Base-by-base conservation (phyloP, 2,888 invertebrate species). In the Dysmachus trigonus region DNA sequence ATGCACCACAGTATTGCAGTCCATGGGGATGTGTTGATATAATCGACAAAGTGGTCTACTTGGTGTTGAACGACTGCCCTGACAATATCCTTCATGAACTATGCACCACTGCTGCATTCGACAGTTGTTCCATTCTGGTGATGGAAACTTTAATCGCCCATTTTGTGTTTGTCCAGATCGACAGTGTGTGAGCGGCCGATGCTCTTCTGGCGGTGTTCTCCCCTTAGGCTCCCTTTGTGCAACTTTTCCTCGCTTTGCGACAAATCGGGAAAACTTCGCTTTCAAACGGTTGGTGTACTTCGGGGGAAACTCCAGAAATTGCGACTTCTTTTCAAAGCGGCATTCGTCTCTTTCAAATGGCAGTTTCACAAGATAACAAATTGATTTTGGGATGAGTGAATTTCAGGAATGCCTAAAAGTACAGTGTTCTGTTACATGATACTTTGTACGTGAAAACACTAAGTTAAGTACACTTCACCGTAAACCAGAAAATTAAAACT, bases 21-120 rank as follows among this genome's bases (percentile, higher is more conserved):
- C 62, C 47, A 15, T 71, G 53, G 71, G 79, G 62, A 82, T 82
- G 82, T 82, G 82, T 82, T 82, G 82, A 82, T 82, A 82, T 82
- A 82, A 82, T 82, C 82, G 53, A 82, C 82, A 82, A 82, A 82
- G 82, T 82, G 82, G 82, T 82, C 82, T 82, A 62, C 62, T 82
- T 82, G 82, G 82, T 82, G 82, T 82, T 62, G 82, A 82, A 82
- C 31, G 82, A 82, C 53, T 82, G 82, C 71, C 82, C 82, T 71
- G 82, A 82, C 82, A 71, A 82, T 82, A 82, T 82, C 82, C 82
- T 62, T 62, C 82, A 62, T 82, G 82, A 82, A 82, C 82, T 82
- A 71, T 82, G 82, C 30, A 79, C 33, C 62, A 22, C n/a, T 62
- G 62, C 53, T 82, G 71, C 35, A 30, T 82, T 82, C 82, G 82